phyloP scores from a whole-genome alignment of 2,888 invertebrate genomes.

The Hymenopus coronatus region DNA sequence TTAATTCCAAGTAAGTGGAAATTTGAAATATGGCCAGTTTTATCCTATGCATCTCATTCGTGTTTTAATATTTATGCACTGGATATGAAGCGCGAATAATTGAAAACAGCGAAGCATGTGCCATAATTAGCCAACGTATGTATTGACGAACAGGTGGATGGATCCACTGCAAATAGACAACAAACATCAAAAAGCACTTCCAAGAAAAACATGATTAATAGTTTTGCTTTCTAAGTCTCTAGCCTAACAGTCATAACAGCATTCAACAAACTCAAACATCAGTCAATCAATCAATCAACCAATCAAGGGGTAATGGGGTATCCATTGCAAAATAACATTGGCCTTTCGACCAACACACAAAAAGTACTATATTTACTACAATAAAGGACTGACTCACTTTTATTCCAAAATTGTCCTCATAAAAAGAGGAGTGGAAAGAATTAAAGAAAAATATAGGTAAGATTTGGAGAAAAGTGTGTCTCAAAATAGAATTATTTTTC shows the following conservation, averaged over 20 bases:
- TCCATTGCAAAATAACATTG: slow-evolving; percentile 6
- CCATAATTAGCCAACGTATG: slow-evolving; percentile 11
- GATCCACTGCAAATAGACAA: slow-evolving; percentile 26
- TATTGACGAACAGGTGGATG: slow-evolving; percentile 11
- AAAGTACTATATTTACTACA: neutral
- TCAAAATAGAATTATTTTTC: neutral
- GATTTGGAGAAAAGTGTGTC: neutral
- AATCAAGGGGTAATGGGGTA: neutral
- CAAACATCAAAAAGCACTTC: slow-evolving; percentile 12
- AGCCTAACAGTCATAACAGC: slow-evolving; percentile 6
- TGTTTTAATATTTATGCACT: slow-evolving; percentile 4
- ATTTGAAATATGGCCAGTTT: neutral
- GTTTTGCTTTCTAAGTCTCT: slow-evolving; percentile 3
- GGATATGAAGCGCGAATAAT: slow-evolving; percentile 14
- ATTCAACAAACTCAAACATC: neutral
- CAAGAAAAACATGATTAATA: slow-evolving; percentile 13
- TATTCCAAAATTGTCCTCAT: slow-evolving; percentile 19
- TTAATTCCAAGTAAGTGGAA: neutral
- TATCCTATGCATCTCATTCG: neutral
- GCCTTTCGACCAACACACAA: neutral
- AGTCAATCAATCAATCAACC: slow-evolving; percentile 1
- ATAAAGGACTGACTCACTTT: slow-evolving; percentile 16
- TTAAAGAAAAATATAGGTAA: slow-evolving; percentile 10
- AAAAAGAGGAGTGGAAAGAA: slow-evolving; percentile 14
- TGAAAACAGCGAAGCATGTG: slow-evolving; percentile 27